Evolutionary conservation across 2,888 invertebrate genomes (phyloP).

Genomic region (Harpagoxenus sublaevis): DNA sequence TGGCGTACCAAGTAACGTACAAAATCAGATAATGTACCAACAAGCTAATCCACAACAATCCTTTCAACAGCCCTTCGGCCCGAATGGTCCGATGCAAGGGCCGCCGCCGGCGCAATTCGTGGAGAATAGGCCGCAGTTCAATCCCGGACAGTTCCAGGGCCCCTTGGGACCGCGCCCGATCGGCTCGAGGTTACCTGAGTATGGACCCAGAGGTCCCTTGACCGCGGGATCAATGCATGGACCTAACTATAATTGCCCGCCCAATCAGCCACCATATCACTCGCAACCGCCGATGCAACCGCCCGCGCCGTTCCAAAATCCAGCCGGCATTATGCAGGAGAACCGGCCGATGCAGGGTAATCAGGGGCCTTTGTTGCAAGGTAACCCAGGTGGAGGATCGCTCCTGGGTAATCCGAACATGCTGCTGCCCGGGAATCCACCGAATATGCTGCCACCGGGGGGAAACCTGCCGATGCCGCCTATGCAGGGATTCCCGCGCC

Average conservation of each 20-base stretch:
- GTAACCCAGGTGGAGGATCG: conserved; percentile 71
- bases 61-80: conserved; percentile 77
- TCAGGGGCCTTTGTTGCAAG: conserved; percentile 73
- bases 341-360: conserved; percentile 67
- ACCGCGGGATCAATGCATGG: conserved; percentile 60
- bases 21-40: conserved; percentile 78
- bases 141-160: conserved; percentile 77
- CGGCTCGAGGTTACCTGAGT: conserved; percentile 71
- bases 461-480: conserved; percentile 68
- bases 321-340: conserved; percentile 68
- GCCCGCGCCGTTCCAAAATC: conserved; percentile 64
- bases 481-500: conserved; percentile 72
- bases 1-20: conserved; percentile 73
- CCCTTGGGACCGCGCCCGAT: conserved; percentile 75
- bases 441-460: conserved; percentile 63
- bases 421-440: conserved; percentile 69
- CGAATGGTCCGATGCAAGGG: conserved; percentile 74
- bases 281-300: conserved; percentile 69
- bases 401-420: conserved; percentile 72
- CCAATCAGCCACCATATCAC: conserved; percentile 76
- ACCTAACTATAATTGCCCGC: conserved; percentile 76
- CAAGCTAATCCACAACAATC: conserved; percentile 74
- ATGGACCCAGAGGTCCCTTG: conserved; percentile 73
- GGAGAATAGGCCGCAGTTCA: conserved; percentile 77
- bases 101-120: conserved; percentile 77